Conservation (phyloP, 2,113 vertebrate species). For the Paratilapia polleni region DNA sequence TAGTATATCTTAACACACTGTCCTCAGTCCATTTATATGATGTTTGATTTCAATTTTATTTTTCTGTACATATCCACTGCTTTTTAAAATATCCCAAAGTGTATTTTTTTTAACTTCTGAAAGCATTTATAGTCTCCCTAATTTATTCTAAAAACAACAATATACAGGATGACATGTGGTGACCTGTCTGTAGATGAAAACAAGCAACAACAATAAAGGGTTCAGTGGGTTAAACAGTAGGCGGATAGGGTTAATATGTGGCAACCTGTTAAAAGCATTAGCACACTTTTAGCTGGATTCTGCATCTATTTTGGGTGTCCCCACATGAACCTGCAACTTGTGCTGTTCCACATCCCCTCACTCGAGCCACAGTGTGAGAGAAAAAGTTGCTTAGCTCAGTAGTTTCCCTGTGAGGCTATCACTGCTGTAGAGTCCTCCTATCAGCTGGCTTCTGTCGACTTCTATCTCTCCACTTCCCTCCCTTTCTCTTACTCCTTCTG, state of each 20-base stretch:
- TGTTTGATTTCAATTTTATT: not conserved
- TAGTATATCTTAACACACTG: not conserved
- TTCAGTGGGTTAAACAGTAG: not conserved
- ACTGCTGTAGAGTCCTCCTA: constrained; percentile 27
- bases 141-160: not conserved
- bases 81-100: not conserved
- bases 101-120: too few relatives aligned
- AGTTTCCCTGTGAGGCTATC: constrained; percentile 35
- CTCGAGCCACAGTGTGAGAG: constrained; percentile 6
- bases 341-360: constrained; percentile 12
- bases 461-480: constrained; percentile 17
- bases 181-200: not conserved
- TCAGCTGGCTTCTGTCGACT: constrained; percentile 55
- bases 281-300: not conserved
- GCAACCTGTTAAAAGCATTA: constrained; percentile 16
- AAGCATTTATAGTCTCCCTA: not conserved
- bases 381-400: constrained; percentile 63
- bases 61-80: not conserved
- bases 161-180: not conserved
- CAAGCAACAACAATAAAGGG: not conserved
- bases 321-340: constrained; percentile 24
- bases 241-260: not conserved
- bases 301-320: constrained; percentile 2
- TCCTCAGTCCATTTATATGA: not conserved
- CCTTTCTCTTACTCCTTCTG: constrained; percentile 5